These are phyloP conservation scores for Caenorhabditis angaria DNA, from an alignment of 2,888 invertebrate species.

Conservation along the genomic window DNA sequence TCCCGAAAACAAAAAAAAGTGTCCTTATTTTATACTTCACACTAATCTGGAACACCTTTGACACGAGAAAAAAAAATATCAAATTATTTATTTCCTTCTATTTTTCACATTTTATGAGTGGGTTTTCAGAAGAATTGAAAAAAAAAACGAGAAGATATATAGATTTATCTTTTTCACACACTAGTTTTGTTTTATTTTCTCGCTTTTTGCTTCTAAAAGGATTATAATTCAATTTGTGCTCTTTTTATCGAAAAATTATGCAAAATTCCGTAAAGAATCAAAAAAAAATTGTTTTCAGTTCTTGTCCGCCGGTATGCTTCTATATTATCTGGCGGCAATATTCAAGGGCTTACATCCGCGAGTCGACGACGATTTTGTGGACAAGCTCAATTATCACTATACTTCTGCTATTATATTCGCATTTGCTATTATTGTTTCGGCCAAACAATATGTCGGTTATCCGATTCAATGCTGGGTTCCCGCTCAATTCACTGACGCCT, in stretches of 20 bases:
- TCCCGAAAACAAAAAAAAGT: no score
- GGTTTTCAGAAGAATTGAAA: neutral
- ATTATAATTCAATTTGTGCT: constrained; percentile 44
- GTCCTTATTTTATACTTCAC: neutral
- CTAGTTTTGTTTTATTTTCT: neutral
- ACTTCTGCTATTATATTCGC: constrained; percentile 73
- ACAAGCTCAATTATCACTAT: constrained; percentile 72
- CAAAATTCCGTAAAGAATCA: no score
- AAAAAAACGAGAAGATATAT: constrained; percentile 1
- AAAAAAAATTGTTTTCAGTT: constrained; percentile 54
- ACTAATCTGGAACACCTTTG: neutral
- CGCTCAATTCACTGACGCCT: constrained; percentile 75
- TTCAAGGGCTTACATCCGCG: constrained; percentile 73
- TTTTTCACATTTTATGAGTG: constrained; percentile 2
- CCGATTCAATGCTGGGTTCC: constrained; percentile 75
- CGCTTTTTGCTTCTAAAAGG: constrained; percentile 35
- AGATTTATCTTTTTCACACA: constrained; percentile 3
- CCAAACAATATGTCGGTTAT: constrained; percentile 73
- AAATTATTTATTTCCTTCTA: neutral
- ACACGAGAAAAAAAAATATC: neutral
- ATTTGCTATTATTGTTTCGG: constrained; percentile 73
- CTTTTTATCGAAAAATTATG: constrained; percentile 41
- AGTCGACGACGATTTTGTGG: constrained; percentile 72
- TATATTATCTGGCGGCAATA: constrained; percentile 72
- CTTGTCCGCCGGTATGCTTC: constrained; percentile 71